phyloP scores from a whole-genome alignment of 2,797 vertebrate species.

The Schizopygopsis malacanthus region DNA sequence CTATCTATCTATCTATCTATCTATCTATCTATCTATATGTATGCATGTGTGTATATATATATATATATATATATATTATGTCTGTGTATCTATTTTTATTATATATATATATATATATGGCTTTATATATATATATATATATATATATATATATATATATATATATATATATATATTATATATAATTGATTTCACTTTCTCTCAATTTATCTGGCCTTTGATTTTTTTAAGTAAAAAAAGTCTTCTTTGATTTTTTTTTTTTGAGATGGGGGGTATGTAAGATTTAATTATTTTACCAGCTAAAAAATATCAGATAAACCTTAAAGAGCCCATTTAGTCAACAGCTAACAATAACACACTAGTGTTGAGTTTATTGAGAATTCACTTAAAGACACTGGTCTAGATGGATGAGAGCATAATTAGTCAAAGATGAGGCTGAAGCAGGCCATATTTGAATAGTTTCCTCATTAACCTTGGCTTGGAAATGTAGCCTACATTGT shows the following conservation, averaged over 20 bases:
- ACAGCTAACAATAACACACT: background rate
- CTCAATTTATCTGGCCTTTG: background rate
- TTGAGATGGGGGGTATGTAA: background rate
- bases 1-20: background rate
- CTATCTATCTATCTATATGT: background rate
- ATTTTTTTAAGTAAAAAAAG: too few relatives aligned
- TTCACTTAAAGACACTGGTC: background rate
- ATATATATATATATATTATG: background rate
- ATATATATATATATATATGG: background rate
- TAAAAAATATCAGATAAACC: background rate
- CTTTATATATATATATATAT: background rate
- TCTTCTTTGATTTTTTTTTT: background rate
- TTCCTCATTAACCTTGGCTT: conserved; percentile 41
- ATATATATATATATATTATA: background rate
- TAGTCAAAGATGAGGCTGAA: conserved; percentile 11
- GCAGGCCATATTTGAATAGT: conserved; percentile 12
- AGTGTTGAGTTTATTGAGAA: background rate
- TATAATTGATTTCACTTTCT: background rate
- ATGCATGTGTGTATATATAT: background rate
- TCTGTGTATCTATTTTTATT: background rate
- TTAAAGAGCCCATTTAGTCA: background rate
- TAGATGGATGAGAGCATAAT: background rate
- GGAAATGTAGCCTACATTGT: conserved; percentile 2
- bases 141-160: background rate
- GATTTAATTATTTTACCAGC: background rate